Conservation (phyloP, 2,888 invertebrate genomes). For the Trichacis sp. region DNA sequence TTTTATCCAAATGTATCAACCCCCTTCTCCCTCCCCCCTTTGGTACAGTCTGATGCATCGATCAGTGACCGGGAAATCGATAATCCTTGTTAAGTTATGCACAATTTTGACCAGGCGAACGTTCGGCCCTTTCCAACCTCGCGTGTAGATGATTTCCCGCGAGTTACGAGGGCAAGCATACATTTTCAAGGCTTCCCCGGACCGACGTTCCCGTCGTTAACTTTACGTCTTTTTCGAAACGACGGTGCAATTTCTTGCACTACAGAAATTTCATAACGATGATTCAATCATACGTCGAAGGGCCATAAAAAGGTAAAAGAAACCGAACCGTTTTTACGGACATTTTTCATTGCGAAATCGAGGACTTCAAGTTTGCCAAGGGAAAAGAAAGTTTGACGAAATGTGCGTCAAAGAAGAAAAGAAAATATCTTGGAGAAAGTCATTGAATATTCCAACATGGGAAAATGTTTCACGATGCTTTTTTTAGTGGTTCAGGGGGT, state of each 20-base stretch:
- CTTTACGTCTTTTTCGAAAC: background rate
- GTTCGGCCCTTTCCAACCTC: background rate
- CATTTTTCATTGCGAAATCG: background rate
- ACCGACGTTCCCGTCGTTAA: background rate
- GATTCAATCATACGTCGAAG: background rate
- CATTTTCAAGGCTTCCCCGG: conserved; percentile 9
- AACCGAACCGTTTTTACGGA: background rate
- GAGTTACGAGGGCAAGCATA: conserved; percentile 13
- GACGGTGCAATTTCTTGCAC: background rate
- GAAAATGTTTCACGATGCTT: no score
- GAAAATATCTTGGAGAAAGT: no score
- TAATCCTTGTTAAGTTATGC: background rate
- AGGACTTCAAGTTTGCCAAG: no score
- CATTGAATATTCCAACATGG: no score
- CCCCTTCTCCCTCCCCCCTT: no score
- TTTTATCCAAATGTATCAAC: background rate
- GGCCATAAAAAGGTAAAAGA: background rate
- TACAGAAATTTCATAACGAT: background rate
- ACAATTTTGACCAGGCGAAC: background rate
- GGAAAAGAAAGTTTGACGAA: no score
- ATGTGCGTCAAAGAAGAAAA: no score
- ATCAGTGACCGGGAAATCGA: conserved; percentile 1
- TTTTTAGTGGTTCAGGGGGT: no score
- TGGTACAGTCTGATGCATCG: background rate
- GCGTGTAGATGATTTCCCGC: conserved; percentile 16